Evolutionary conservation across 2,797 vertebrate genomes (phyloP).

Genomic region (Squalus acanthias): DNA sequence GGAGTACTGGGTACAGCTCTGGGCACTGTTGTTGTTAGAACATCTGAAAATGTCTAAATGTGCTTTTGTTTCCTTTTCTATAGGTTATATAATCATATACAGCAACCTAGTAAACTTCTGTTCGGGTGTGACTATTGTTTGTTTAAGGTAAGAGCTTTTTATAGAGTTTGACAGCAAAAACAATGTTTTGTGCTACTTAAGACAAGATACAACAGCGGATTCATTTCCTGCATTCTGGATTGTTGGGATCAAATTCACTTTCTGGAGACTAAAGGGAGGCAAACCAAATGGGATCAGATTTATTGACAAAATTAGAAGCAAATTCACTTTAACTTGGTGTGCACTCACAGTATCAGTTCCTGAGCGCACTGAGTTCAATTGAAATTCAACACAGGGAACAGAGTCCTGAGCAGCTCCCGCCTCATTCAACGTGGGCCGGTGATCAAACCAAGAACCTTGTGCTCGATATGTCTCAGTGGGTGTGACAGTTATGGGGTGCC

Average conservation of each 20-base stretch:
- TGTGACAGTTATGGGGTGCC: background rate
- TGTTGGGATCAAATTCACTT: background rate
- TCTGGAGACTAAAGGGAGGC: background rate
- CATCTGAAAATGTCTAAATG: background rate
- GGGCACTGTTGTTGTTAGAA: background rate
- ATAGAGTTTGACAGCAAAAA: background rate
- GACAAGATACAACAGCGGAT: background rate
- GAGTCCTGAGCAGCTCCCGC: background rate
- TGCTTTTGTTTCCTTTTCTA: constrained; percentile 43
- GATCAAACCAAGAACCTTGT: background rate
- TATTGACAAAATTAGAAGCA: background rate
- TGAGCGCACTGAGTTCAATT: background rate
- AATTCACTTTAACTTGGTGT: background rate
- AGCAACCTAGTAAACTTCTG: constrained; percentile 71
- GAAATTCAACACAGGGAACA: background rate
- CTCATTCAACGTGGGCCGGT: background rate
- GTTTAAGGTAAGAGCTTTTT: constrained; percentile 65
- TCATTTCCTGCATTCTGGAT: background rate
- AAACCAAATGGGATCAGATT: background rate
- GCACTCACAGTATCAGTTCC: background rate
- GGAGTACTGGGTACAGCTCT: background rate
- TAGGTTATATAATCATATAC: constrained; percentile 79
- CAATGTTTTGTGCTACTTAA: background rate
- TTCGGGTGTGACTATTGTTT: constrained; percentile 74
- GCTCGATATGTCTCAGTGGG: background rate